Conservation (phyloP, 2,113 vertebrate genomes). For the Fulica atra region DNA sequence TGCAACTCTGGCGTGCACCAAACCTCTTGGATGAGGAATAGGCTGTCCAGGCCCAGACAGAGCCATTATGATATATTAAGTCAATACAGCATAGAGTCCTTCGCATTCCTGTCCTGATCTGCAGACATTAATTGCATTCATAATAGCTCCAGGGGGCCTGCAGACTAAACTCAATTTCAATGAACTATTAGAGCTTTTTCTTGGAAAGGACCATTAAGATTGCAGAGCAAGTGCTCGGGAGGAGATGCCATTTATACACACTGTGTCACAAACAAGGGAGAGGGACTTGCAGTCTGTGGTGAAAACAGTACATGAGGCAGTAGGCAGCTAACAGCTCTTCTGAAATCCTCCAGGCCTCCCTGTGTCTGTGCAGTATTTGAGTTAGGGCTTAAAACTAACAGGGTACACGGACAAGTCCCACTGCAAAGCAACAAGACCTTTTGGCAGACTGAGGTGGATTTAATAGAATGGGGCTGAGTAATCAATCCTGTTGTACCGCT, state of each 20-base stretch:
- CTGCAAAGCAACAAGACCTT: background rate
- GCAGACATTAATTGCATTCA: background rate
- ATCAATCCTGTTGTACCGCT: background rate
- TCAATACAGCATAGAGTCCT: background rate
- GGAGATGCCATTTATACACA: background rate
- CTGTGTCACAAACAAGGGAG: background rate
- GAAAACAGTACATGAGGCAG: background rate
- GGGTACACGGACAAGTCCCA: rapidly evolving
- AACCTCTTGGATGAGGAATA: background rate
- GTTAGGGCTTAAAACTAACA: background rate
- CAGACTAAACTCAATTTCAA: background rate
- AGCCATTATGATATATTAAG: background rate
- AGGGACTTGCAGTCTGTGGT: background rate
- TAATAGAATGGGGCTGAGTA: background rate
- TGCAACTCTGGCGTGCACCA: background rate
- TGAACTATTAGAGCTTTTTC: background rate
- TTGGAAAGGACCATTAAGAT: background rate
- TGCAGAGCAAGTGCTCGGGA: background rate
- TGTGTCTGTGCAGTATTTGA: background rate
- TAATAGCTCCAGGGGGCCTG: background rate
- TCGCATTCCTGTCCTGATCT: background rate
- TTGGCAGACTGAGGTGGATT: background rate
- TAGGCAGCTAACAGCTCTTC: background rate
- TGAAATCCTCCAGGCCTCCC: background rate
- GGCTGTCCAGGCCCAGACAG: background rate